Base-by-base conservation (phyloP, 2,888 invertebrate species). In the Anorthoa munda region DNA sequence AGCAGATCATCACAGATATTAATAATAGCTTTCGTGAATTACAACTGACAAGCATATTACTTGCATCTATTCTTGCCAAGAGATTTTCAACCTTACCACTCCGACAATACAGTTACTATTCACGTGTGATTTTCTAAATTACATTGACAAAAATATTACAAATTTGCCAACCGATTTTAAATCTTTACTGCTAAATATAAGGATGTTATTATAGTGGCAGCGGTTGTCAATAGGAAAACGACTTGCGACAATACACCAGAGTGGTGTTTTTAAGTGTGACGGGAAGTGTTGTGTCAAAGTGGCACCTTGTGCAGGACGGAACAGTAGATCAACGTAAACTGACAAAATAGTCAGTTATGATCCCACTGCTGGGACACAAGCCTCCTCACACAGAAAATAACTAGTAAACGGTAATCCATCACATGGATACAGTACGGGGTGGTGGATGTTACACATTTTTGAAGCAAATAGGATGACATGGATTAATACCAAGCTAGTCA, bases 1-100 rank as follows among this genome's bases (percentile, higher is more conserved):
- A 75, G 58, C 66, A 66, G 75, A 79, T 85, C 72, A 76, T 72
- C 72, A 53, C 65, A 68, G 67, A 76, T 78, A 83, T 78, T 76
- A 85, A 78, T 85, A 82, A 83, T 74, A 51, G 68, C 79, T 82
- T 81, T 59, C 55, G 69, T 55, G 73, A 73, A 82, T 75, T 61
- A 82, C 72, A 56, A 59, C 48, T 53, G 59, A 59, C 61, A 58
- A 67, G 64, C 61, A 63, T 76, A 61, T 61, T 63, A 73, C 78
- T 77, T 77, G 77, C 79, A 58, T 51, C 51, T 31, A 45, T 31
- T 58, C 4, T 4, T 48, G 67, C 55, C n/a, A 60, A 18, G 17
- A 2, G 12, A 72, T 15, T 72, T 63, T 26, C n/a, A 55, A 76
- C 71, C 45, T 65, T 82, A 74, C 11, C 0, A 0, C 0, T 26